Percentiles rank a stretch among this genome's conserved stretches.
Evolutionary conservation across 1,140 invertebrate species (phyloP).

Genomic region (Bombus affinis): DNA sequence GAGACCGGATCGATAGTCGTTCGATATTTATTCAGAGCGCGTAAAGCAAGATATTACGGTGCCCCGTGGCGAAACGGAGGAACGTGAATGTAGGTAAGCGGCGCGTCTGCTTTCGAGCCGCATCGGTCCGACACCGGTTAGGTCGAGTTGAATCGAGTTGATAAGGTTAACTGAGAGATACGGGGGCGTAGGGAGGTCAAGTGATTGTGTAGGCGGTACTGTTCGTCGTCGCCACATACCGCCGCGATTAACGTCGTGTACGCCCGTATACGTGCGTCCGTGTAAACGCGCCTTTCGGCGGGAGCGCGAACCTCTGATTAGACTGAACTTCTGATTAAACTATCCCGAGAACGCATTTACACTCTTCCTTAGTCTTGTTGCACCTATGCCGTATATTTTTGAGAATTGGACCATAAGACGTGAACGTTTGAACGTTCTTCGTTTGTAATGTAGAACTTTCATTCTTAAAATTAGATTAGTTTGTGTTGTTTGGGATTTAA

Average conservation of each 20-base stretch:
- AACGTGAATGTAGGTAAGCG: conserved; percentile 55
- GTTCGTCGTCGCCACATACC: conserved; percentile 75
- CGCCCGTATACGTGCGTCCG: conserved; percentile 20
- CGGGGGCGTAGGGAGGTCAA: conserved; percentile 81
- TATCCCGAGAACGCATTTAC: conserved; percentile 25
- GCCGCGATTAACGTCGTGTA: conserved; percentile 70
- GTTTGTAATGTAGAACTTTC: background rate
- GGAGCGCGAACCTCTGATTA: conserved; percentile 53
- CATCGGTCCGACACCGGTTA: conserved; percentile 70
- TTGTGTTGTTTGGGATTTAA: background rate
- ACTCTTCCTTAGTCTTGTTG: background rate
- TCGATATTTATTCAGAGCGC: conserved; percentile 33
- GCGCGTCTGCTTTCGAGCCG: conserved; percentile 29
- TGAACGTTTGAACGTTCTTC: background rate
- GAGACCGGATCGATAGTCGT: background rate
- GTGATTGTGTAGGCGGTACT: conserved; percentile 78
- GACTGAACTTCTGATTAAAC: conserved; percentile 56
- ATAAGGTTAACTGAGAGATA: conserved; percentile 82
- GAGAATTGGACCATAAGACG: background rate
- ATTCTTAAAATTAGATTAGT: background rate
- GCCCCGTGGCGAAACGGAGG: background rate
- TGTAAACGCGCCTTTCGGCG: conserved; percentile 47
- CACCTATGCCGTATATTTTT: background rate
- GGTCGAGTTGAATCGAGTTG: conserved; percentile 79
- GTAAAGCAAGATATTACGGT: conserved; percentile 12